These are phyloP conservation scores for Euplexia lucipara DNA, from an alignment of 2,888 invertebrate species.

Conservation along the genomic window DNA sequence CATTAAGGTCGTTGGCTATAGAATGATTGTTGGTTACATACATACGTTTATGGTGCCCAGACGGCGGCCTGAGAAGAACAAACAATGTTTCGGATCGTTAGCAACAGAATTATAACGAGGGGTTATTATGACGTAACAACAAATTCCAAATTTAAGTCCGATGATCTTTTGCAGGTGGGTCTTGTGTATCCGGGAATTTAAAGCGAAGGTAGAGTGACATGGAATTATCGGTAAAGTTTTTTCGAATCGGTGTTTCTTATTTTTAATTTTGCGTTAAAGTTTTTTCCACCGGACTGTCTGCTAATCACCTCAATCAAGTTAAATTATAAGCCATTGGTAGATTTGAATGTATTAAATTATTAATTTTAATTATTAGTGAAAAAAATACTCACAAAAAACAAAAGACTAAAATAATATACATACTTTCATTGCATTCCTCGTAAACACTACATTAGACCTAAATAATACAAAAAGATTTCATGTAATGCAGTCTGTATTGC, in stretches of 20 bases:
- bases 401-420: too few relatives aligned
- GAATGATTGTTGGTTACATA: constrained; percentile 87
- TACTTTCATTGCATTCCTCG: constrained; percentile 40
- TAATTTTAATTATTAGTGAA: too few relatives aligned
- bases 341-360: too few relatives aligned
- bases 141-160: constrained; percentile 72
- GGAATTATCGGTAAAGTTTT: background rate
- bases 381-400: too few relatives aligned
- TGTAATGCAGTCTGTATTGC: constrained; percentile 1
- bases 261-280: background rate
- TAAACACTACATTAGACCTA: constrained; percentile 23
- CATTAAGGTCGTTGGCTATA: constrained; percentile 86
- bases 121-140: constrained; percentile 83
- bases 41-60: constrained; percentile 82
- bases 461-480: constrained; percentile 14
- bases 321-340: too few relatives aligned
- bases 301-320: background rate
- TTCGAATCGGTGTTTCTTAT: background rate
- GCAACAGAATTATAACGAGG: constrained; percentile 84
- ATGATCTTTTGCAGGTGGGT: constrained; percentile 73
- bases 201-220: constrained; percentile 12
- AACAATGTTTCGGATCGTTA: constrained; percentile 90
- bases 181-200: constrained; percentile 51
- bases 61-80: constrained; percentile 87
- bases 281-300: background rate